These are phyloP conservation scores for Clarias magur DNA, from an alignment of 2,113 vertebrate genomes.

Conservation along the genomic window DNA sequence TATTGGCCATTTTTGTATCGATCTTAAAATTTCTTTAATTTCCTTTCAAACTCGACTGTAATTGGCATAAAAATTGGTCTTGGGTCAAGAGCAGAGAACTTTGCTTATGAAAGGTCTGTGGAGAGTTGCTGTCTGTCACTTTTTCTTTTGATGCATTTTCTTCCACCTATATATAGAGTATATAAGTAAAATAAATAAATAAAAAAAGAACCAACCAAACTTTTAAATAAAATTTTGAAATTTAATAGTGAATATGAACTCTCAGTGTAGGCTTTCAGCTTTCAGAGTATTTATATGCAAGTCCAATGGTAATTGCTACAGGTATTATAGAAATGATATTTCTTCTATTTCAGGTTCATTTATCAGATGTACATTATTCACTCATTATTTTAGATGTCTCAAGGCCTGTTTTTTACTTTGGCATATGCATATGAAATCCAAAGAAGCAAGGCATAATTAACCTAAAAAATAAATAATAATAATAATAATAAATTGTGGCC, in stretches of 20 bases:
- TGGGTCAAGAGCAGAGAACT: neutral
- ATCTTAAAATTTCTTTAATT: neutral
- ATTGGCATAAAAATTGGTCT: neutral
- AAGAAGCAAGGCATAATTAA: neutral
- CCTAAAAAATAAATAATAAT: neutral
- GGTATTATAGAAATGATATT: too few relatives aligned
- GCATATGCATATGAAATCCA: neutral
- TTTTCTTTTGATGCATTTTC: neutral
- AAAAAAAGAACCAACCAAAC: too few relatives aligned
- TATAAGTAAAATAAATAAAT: neutral
- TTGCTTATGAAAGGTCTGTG: slow-evolving; percentile 41
- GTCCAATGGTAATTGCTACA: neutral
- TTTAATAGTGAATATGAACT: neutral
- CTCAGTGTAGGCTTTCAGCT: neutral
- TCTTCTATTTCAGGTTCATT: neutral
- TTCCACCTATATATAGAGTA: neutral
- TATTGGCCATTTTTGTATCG: neutral
- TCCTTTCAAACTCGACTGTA: neutral
- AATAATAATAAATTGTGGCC: neutral
- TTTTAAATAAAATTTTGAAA: neutral
- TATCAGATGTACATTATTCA: neutral
- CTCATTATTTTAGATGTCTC: neutral
- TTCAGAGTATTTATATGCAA: neutral
- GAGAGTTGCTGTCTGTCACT: slow-evolving; percentile 47
- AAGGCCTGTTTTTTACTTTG: neutral